phyloP scores from a whole-genome alignment of 2,113 vertebrate species.

The Paradisaea rubra region DNA sequence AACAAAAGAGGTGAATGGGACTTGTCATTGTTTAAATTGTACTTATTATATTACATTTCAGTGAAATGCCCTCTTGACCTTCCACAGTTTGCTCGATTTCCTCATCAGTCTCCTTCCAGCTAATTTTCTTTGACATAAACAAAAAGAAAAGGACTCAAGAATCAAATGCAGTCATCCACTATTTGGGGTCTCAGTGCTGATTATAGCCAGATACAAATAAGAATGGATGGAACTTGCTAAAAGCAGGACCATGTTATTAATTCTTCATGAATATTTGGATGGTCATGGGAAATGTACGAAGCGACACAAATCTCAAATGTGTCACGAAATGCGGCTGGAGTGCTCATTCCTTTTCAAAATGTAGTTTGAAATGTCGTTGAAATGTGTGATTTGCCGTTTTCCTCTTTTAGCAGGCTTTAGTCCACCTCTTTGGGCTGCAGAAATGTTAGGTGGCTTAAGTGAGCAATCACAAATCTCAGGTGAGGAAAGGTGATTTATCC shows the following conservation, averaged over 20 bases:
- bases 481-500: background rate
- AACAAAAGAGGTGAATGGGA: conserved; percentile 62
- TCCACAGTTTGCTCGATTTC: conserved; percentile 54
- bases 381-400: background rate
- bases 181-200: conserved; percentile 39
- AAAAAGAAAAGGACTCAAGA: conserved; percentile 40
- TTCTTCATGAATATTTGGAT: conserved; percentile 56
- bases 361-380: background rate
- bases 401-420: background rate
- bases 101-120: conserved; percentile 54
- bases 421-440: background rate
- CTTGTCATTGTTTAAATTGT: conserved; percentile 62
- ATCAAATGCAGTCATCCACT: conserved; percentile 41
- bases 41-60: conserved; percentile 64
- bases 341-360: background rate
- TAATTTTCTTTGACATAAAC: conserved; percentile 63
- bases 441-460: background rate
- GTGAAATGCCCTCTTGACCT: conserved; percentile 49
- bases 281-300: conserved; percentile 50
- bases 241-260: conserved; percentile 53
- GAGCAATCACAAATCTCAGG: background rate
- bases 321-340: background rate
- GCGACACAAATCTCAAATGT: background rate
- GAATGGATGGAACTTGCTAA: conserved; percentile 55
- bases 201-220: conserved; percentile 58